Conservation (phyloP, 1,140 invertebrate genomes). For the Globodera rostochiensis region DNA sequence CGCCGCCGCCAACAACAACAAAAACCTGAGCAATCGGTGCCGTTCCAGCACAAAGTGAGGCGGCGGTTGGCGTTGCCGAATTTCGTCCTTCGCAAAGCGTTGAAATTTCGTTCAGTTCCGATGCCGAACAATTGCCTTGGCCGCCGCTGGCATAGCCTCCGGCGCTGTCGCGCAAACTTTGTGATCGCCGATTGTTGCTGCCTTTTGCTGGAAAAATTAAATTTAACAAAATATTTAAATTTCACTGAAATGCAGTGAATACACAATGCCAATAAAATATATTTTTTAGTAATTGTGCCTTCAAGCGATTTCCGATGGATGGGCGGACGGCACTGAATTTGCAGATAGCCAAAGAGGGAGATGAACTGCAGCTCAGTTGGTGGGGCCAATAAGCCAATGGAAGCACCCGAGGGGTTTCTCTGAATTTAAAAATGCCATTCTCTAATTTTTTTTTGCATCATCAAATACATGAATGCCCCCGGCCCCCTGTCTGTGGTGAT, state of each 20-base stretch:
- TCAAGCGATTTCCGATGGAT: neutral
- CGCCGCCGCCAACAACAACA: neutral
- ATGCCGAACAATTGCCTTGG: neutral
- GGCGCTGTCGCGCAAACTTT: neutral
- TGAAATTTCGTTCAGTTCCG: constrained; percentile 38
- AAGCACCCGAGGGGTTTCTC: neutral
- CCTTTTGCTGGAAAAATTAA: constrained; percentile 26
- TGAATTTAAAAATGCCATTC: neutral
- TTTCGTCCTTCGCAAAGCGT: constrained; percentile 43
- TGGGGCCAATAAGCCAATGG: constrained; percentile 16
- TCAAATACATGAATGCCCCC: neutral
- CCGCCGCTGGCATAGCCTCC: neutral
- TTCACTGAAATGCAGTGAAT: too few species aligned
- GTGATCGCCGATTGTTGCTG: constrained; percentile 12
- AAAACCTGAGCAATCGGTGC: constrained; percentile 45
- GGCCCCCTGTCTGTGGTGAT: neutral
- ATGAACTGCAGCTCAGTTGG: constrained; percentile 54
- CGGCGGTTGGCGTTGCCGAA: constrained; percentile 29
- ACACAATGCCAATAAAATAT: too few species aligned
- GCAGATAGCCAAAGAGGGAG: constrained; percentile 51
- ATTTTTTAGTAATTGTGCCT: neutral
- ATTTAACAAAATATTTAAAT: too few species aligned
- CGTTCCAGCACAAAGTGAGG: constrained; percentile 42
- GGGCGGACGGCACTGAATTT: constrained; percentile 46
- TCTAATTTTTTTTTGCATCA: too few species aligned